phyloP scores from a whole-genome alignment of 2,888 invertebrate genomes.

The Tetramorium bicarinatum region DNA sequence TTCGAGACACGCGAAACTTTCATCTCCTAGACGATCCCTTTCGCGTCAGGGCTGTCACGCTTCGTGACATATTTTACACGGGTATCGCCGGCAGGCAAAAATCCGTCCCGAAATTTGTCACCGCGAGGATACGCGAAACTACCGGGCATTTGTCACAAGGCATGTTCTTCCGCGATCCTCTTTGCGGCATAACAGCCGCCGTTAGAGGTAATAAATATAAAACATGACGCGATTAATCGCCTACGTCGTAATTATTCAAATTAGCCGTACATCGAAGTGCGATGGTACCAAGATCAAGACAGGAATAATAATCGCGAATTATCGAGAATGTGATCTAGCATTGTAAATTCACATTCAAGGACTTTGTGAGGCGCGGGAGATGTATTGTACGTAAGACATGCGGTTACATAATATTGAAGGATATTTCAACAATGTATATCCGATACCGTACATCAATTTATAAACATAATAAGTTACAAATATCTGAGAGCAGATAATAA shows the following conservation, averaged over 20 bases:
- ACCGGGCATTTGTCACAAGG: slow-evolving; percentile 34
- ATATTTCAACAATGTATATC: neutral
- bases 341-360: slow-evolving; percentile 25
- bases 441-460: slow-evolving; percentile 2
- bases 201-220: slow-evolving; percentile 35
- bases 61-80: slow-evolving; percentile 51
- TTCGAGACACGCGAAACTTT: slow-evolving; percentile 32
- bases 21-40: slow-evolving; percentile 44
- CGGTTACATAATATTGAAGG: slow-evolving; percentile 26
- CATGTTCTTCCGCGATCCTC: slow-evolving; percentile 14
- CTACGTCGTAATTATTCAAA: slow-evolving; percentile 28
- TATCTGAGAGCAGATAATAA: neutral
- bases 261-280: slow-evolving; percentile 5
- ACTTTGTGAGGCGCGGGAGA: neutral
- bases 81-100: slow-evolving; percentile 47
- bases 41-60: slow-evolving; percentile 52
- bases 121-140: slow-evolving; percentile 43
- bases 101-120: slow-evolving; percentile 52
- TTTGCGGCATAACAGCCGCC: slow-evolving; percentile 20
- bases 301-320: slow-evolving; percentile 49
- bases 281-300: slow-evolving; percentile 28
- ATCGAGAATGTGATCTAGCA: slow-evolving; percentile 45
- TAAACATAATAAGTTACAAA: neutral
- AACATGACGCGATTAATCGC: slow-evolving; percentile 42
- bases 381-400: neutral